phyloP scores from a whole-genome alignment of 2,888 invertebrate species.

The Drosophila algonquin region DNA sequence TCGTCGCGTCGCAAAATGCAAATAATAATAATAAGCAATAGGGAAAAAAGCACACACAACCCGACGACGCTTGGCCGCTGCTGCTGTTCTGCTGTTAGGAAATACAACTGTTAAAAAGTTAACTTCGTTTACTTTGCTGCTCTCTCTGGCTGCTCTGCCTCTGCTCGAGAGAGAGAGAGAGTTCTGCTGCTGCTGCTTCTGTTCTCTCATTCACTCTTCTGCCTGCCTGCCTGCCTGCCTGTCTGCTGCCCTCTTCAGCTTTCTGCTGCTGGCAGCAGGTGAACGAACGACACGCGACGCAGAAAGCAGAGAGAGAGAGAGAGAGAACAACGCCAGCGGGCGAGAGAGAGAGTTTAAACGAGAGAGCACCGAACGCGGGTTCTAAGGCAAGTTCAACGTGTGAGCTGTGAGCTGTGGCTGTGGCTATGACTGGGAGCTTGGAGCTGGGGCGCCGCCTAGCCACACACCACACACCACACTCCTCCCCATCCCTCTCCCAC shows the following conservation, averaged over 20 bases:
- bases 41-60: constrained; percentile 47
- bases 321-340: constrained; percentile 15
- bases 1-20: constrained; percentile 55
- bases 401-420: too few species aligned
- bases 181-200: constrained; percentile 22
- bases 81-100: constrained; percentile 41
- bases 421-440: too few species aligned
- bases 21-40: constrained; percentile 53
- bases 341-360: constrained; percentile 19
- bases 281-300: constrained; percentile 76
- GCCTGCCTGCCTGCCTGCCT: constrained; percentile 13
- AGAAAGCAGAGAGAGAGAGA: constrained; percentile 34
- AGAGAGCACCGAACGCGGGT: constrained; percentile 24
- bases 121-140: background rate
- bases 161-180: constrained; percentile 13
- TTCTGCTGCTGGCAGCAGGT: constrained; percentile 55
- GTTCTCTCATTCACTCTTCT: constrained; percentile 4
- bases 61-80: constrained; percentile 26
- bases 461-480: constrained; percentile 24
- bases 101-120: constrained; percentile 11
- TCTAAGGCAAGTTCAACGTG: constrained; percentile 57
- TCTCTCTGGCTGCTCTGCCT: constrained; percentile 1
- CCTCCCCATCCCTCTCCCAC: constrained; percentile 7
- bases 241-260: constrained; percentile 1
- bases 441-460: constrained; percentile 36